Conservation (phyloP, 2,888 invertebrate species). For the Phortica okadai region DNA sequence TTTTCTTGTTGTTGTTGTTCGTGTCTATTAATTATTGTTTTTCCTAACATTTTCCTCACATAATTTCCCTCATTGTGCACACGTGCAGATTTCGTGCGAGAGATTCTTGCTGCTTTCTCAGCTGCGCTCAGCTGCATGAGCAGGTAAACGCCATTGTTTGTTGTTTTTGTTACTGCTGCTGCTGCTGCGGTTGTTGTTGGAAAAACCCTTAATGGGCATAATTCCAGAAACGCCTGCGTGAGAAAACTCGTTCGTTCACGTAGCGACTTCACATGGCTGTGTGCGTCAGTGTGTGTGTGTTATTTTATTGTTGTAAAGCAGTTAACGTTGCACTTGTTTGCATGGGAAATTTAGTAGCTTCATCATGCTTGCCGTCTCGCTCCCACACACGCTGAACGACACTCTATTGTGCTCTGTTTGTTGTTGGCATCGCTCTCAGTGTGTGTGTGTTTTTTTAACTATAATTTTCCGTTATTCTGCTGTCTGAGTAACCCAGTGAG, state of each 20-base stretch:
- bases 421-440: background rate
- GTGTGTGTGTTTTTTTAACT: background rate
- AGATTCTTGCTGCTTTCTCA: background rate
- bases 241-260: slow-evolving; percentile 57
- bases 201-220: slow-evolving; percentile 61
- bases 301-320: slow-evolving; percentile 33
- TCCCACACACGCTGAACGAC: background rate
- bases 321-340: slow-evolving; percentile 63
- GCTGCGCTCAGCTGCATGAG: background rate
- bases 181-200: slow-evolving; percentile 17
- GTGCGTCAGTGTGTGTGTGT: slow-evolving; percentile 39
- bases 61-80: slow-evolving; percentile 41
- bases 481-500: background rate
- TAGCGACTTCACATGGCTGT: background rate
- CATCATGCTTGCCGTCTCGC: background rate
- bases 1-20: slow-evolving; percentile 42
- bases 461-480: background rate
- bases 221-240: slow-evolving; percentile 48
- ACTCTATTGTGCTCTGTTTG: background rate
- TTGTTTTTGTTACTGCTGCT: background rate
- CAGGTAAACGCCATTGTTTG: slow-evolving; percentile 4
- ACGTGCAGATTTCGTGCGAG: slow-evolving; percentile 51
- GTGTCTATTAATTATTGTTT: background rate
- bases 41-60: background rate
- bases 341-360: slow-evolving; percentile 55